Base-by-base conservation (phyloP, 2,888 invertebrate genomes). In the Cryptocephalus primarius region DNA sequence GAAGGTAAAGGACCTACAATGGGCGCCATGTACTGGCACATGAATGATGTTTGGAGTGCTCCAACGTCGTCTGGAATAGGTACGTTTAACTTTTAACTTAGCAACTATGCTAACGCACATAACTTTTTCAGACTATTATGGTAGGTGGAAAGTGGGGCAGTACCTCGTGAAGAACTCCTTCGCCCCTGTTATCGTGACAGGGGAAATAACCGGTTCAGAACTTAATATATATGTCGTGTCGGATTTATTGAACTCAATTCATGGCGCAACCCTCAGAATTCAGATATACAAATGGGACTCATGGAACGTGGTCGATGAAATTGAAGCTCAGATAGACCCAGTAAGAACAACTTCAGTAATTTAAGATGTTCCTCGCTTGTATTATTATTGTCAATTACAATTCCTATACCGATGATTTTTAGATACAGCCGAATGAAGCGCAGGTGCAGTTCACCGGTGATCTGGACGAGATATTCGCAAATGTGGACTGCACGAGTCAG, bases 1-100 rank as follows among this genome's bases (percentile, higher is more conserved):
- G 50, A 65, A n/a, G 80, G 81, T 1, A 68, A 75, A 57, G 86
- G 86, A 8, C 65, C 73, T 50, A 97, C 95, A 0, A 96, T 95
- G 94, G 97, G 97, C 1, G 92, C 95, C 1, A 73, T 99, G 44
- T 99, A 94, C 69, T 99, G 97, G 97, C 97, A 99, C 69, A 71
- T 97, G 9, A 96, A 97, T 66, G 96, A 97, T 67, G 88, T 96
- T 33, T 97, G 97, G 97, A 87, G 90, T 59, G 95, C 91, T 1
- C 94, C 96, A 0, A 88, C 94, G 0, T 97, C 97, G 97, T 83
- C 93, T 6, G 81, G 90, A 33, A 88, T 95, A 53, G 90, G 89
- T 79, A 63, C 52, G 48, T 36, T 36, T 36, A 4, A 36, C 11
- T 36, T 36, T 36, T 36, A n/a, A 36, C 11, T 36, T 6, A 36